phyloP scores from a whole-genome alignment of 2,888 invertebrate species.

The Ichneumoninae sp. region DNA sequence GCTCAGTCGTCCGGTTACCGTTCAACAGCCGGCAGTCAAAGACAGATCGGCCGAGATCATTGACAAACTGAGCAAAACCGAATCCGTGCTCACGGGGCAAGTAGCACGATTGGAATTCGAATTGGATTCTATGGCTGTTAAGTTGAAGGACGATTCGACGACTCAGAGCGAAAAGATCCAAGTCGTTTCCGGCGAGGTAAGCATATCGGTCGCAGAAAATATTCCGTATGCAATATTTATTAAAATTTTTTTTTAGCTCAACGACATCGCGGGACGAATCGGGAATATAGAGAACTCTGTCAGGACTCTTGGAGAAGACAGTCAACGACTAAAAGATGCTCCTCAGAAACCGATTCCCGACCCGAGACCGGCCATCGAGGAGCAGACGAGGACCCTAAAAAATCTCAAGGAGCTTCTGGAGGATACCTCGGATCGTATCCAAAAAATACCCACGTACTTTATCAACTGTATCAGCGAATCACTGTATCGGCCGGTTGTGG shows the following conservation, averaged over 20 bases:
- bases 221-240: neutral
- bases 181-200: conserved; percentile 69
- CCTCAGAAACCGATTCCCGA: conserved; percentile 63
- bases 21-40: conserved; percentile 54
- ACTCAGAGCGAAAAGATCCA: conserved; percentile 68
- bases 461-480: conserved; percentile 71
- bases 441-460: conserved; percentile 77
- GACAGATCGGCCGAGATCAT: conserved; percentile 70
- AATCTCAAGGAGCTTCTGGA: conserved; percentile 77
- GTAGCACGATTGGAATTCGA: conserved; percentile 73
- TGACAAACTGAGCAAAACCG: conserved; percentile 74
- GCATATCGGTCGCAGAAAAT: neutral
- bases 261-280: conserved; percentile 72
- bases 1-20: conserved; percentile 69
- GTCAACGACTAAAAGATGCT: conserved; percentile 67
- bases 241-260: conserved; percentile 69
- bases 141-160: conserved; percentile 68
- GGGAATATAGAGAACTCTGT: conserved; percentile 72
- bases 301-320: conserved; percentile 71
- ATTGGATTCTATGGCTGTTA: conserved; percentile 68
- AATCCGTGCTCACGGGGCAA: conserved; percentile 71
- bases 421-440: conserved; percentile 74
- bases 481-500: neutral
- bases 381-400: conserved; percentile 73
- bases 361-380: conserved; percentile 70